A percentile compares a stretch with the other conserved stretches of the same genome.
phyloP scores from a whole-genome alignment of 2,888 invertebrate genomes.

The Baronia brevicornis region DNA sequence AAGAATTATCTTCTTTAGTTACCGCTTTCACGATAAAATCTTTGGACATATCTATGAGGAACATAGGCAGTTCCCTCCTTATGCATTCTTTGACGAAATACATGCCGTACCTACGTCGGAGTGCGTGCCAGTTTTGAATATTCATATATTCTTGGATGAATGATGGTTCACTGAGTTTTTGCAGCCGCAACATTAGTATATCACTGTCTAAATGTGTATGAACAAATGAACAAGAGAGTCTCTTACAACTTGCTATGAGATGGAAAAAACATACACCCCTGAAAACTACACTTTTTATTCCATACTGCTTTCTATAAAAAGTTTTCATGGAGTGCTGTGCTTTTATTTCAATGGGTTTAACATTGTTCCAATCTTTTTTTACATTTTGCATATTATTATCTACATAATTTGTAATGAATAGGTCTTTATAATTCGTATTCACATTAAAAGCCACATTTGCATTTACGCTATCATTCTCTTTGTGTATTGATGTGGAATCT shows the following conservation, averaged over 20 bases:
- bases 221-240: slow-evolving; percentile 29
- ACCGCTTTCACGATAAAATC: slow-evolving; percentile 30
- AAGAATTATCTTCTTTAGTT: slow-evolving; percentile 21
- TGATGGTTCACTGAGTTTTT: slow-evolving; percentile 24
- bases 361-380: no score
- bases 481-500: no score
- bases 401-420: no score
- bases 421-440: no score
- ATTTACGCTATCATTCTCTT: background rate
- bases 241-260: slow-evolving; percentile 35
- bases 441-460: background rate
- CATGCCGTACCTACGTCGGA: slow-evolving; percentile 33
- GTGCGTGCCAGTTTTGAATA: slow-evolving; percentile 22
- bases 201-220: slow-evolving; percentile 26
- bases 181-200: slow-evolving; percentile 23
- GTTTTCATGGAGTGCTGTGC: slow-evolving; percentile 18
- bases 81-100: slow-evolving; percentile 38
- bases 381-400: no score
- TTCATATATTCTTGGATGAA: slow-evolving; percentile 45
- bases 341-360: background rate
- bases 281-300: slow-evolving; percentile 30
- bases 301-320: slow-evolving; percentile 18
- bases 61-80: slow-evolving; percentile 33
- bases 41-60: slow-evolving; percentile 44
- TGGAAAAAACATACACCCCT: slow-evolving; percentile 41